Evolutionary conservation across 2,888 invertebrate genomes (phyloP), one percentile per base, ranked within the genome.

Genomic region (Luperina testacea): DNA sequence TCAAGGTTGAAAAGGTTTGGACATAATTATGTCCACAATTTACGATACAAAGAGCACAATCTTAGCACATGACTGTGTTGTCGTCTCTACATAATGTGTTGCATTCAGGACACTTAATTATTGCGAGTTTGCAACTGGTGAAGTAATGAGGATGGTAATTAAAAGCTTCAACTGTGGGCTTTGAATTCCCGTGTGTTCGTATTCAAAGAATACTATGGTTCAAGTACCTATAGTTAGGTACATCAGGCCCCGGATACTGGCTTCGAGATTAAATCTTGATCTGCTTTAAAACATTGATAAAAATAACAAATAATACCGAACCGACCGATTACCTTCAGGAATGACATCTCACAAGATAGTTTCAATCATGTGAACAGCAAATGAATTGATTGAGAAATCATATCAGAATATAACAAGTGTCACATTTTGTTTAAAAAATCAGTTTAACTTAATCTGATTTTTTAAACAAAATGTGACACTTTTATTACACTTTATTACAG

Each of bases 361-460:
- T 73, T 64, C 64, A 82, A 82, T 82, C 77, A 82, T 71, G 57
- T 67, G n/a, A 84, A 48, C 20, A n/a, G 27, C 5, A 45, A 65
- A 53, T 24, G 17, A 78, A 61, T 51, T 20, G 48, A 45, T 63
- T 61, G 57, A 27, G 9, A 51, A 81, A 82, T 65, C 72, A 67
- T 86, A 86, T 77, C 83, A 67, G 53, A 64, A 15, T 15, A 15
- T 57, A 72, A 80, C 61, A 72, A 84, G 67, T 61, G 64, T 27
- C 27, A 72, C 53, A 51, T 78, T 78, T 83, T 63, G 61, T 63
- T 79, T 67, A 51, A 59, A 61, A 51, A 59, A 53, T 61, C 45
- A 78, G 69, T 78, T 78, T 20, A 20, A 24, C 32, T 45, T 70
- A n/a, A n/a, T n/a, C n/a, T n/a, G n/a, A n/a, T n/a, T n/a, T n/a